Evolutionary conservation across 2,113 vertebrate genomes (phyloP), one percentile per base, ranked within the genome.

Genomic region (Gallinago paraguaiae): DNA sequence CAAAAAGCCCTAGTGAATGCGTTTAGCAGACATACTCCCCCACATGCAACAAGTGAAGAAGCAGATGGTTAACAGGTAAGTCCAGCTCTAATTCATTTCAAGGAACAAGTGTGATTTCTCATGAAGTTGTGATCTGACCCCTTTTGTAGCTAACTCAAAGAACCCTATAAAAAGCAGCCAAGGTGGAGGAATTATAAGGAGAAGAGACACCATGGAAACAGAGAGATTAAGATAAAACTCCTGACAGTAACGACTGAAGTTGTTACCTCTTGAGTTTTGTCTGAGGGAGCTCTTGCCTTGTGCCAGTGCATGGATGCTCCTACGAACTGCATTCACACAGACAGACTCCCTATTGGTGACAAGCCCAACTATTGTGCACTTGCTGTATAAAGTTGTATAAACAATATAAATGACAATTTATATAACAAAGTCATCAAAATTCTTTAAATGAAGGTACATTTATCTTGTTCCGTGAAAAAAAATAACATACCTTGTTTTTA

Each of bases 311-410:
- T 1, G 35, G 77, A 82, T 71, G 69, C 39, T 60, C 48, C 74
- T 39, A 9, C 3, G 27, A 84, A 48, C 37, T 33, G 74, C 17
- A 65, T 37, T 64, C 27, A 9, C 1, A 0, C 2, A 43, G 69
- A 60, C 46, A 67, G 72, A 17, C 45, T 10, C 16, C 25, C 41
- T n/a, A n/a, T n/a, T 1, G 13, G 41, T 30, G 23, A 76, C 24
- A 45, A 48, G 56, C n/a, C 50, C 43, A 60, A 16, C 25, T 18
- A 5, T 37, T 1, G 0, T 0, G 17, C 46, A 23, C 56, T 75
- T 13, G 0, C 59, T 77, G 23, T 25, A 92, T 12, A 61, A 10
- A 14, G 8, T 8, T 45, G 7, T 12, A 65, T 6, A 72, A 76
- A 53, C 22, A 57, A 11, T 18, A 63, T 16, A 69, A 65, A 60